A percentile compares a stretch with the other conserved stretches of the same genome.
Evolutionary conservation across 2,113 vertebrate genomes (phyloP).

Genomic region (Alouatta palliata): DNA sequence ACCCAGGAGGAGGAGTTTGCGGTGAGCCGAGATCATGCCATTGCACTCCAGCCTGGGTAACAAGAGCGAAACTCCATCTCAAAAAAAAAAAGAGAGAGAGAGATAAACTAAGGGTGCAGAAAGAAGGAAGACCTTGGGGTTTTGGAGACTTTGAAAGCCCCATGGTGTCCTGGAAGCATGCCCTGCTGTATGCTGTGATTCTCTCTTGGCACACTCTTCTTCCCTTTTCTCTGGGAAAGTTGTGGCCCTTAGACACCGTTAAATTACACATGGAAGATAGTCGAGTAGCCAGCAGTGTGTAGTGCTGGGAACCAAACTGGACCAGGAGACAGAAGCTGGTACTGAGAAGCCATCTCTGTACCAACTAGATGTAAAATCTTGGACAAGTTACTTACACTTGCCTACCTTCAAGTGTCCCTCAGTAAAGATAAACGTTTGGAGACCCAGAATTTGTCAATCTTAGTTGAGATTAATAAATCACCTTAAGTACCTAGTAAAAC

Average conservation of each 20-base stretch:
- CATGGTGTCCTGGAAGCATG: rapidly evolving
- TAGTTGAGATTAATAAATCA: not conserved
- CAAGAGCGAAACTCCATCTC: no score
- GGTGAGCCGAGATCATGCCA: no score
- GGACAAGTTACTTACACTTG: no score
- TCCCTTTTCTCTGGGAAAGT: not conserved
- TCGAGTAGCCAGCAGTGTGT: rapidly evolving
- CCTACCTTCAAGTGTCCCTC: not conserved
- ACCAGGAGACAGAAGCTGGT: no score
- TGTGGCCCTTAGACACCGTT: no score
- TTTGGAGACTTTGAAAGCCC: not conserved
- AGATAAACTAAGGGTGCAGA: rapidly evolving
- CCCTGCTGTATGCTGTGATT: not conserved
- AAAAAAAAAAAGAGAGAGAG: no score
- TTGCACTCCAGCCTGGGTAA: no score
- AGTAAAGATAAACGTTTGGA: not conserved
- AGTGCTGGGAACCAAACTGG: not conserved
- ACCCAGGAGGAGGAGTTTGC: no score
- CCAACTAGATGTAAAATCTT: not conserved
- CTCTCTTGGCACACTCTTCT: rapidly evolving
- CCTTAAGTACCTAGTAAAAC: not conserved
- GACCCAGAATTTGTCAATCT: not conserved
- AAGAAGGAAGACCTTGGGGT: not conserved
- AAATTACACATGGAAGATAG: not conserved
- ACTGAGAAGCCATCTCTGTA: rapidly evolving